Base-by-base conservation (phyloP, 1,140 invertebrate species). In the Trypoxylus dichotomus region DNA sequence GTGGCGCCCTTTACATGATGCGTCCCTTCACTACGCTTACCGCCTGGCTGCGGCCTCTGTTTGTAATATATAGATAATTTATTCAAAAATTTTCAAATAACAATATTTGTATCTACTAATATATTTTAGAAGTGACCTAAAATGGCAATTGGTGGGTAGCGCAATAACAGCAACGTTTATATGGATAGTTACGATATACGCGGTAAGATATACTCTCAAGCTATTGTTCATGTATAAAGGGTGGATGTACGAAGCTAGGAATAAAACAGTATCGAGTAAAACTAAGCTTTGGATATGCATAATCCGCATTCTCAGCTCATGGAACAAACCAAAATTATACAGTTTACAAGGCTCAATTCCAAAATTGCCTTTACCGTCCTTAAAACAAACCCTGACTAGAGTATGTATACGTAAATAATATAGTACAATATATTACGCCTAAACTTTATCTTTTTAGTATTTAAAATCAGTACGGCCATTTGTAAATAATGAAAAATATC, bases 301-400 rank as follows among this genome's bases (percentile, higher is more conserved):
- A 6, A 93, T 97, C 13, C 93, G 92, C 84, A 83, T 95, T n/a
- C 88, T 96, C 0, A 94, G 93, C 3, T 92, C 92, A 6, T 94
- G 94, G 90, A 95, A 94, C 81, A 95, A 93, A 78, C 97, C 98
- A 0, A 92, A 94, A 85, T 88, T 99, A 29, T 99, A 99, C 88
- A 98, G 97, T 85, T 99, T 96, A 85, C 98, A 99, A 88, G 95
- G 95, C 32, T 97, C 97, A 0, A 87, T 99, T 76, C 98, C 98
- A 1, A 92, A 95, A 80, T 88, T 99, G 71, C 96, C 97, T 15
- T 87, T 99, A 77, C 98, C 98, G 0, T 85, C 90, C 2, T 89
- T 99, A 3, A 88, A 94, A 71, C 92, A 96, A 71, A 99, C 98
- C 2, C 96, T 98, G 91, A 86, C 85, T 79, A 91, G 96, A 86